Evolutionary conservation across 1,140 invertebrate genomes (phyloP).

Genomic region (Zaprionus tsacasi): DNA sequence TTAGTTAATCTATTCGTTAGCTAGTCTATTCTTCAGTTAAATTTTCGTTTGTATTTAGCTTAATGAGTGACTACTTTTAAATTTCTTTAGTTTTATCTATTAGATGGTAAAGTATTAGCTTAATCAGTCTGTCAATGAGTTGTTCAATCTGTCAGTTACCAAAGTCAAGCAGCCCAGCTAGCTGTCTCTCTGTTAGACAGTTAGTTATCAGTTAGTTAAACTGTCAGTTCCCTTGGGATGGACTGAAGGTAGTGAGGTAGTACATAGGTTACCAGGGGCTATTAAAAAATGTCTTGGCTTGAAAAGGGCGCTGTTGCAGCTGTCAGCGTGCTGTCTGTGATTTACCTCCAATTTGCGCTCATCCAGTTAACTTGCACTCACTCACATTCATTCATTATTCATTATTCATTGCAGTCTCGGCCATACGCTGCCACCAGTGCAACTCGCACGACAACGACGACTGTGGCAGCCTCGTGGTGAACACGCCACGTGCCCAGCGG

Average conservation of each 20-base stretch:
- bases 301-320: conserved; percentile 65
- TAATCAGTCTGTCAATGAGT: not conserved
- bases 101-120: not conserved
- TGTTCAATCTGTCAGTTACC: not conserved
- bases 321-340: not conserved
- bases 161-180: not conserved
- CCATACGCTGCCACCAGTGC: conserved; percentile 91
- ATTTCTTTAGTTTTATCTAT: not conserved
- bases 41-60: not conserved
- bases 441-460: conserved; percentile 91
- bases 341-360: not conserved
- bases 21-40: not conserved
- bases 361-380: not conserved
- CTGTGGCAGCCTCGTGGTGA: conserved; percentile 85
- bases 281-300: conserved; percentile 66
- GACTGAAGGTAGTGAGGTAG: not conserved
- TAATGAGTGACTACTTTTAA: not conserved
- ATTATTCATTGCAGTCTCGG: conserved; percentile 84
- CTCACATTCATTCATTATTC: not conserved
- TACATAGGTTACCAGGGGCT: conserved; percentile 16
- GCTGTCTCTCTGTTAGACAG: not conserved
- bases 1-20: not conserved
- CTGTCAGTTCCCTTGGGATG: conserved; percentile 10
- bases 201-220: conserved; percentile 3
- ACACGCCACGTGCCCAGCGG: conserved; percentile 62